Evolutionary conservation across 2,888 invertebrate species (phyloP), one percentile per base, ranked within the genome.

Genomic region (Cataglyphis cursor): DNA sequence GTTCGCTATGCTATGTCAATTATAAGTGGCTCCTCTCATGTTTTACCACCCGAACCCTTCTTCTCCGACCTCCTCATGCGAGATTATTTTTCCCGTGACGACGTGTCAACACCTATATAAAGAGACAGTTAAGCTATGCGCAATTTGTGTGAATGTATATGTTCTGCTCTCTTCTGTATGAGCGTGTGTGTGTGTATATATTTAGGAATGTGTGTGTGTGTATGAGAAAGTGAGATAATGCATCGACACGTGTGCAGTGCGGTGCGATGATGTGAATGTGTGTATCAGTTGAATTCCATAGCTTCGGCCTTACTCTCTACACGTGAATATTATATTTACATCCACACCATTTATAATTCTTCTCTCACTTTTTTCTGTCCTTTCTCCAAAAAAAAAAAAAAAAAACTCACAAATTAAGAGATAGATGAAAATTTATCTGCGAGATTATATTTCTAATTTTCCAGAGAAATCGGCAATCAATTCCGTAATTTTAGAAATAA

Each of bases 71-170:
- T 66, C 51, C 59, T 54, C 54, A 44, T 54, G 51, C 70, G 35
- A 70, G 64, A 65, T 83, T 75, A 74, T 64, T 75, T 59, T 35
- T 66, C 59, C 62, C 75, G 74, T 74, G 86, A 85, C 87, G 84
- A 85, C 80, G 64, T 87, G 87, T 90, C 85, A 91, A 93, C 92
- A 92, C 85, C 89, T 91, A 92, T 90, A 90, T 89, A 92, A 91
- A 92, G 89, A 92, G 92, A 92, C 91, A 91, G 90, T 92, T 91
- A 93, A 93, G 92, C 92, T 92, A 92, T 89, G 89, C 90, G 89
- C 87, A 86, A 81, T 89, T 85, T 70, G 51, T 74, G 73, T 81
- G 76, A 75, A 51, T 80, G 62, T 86, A 80, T 66, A 81, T 75
- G 65, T 82, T 61, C 72, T 57, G 80, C 68, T 70, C 57, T 85